Conservation (phyloP, 2,888 invertebrate genomes). For the Lasioglossum figueresi region DNA sequence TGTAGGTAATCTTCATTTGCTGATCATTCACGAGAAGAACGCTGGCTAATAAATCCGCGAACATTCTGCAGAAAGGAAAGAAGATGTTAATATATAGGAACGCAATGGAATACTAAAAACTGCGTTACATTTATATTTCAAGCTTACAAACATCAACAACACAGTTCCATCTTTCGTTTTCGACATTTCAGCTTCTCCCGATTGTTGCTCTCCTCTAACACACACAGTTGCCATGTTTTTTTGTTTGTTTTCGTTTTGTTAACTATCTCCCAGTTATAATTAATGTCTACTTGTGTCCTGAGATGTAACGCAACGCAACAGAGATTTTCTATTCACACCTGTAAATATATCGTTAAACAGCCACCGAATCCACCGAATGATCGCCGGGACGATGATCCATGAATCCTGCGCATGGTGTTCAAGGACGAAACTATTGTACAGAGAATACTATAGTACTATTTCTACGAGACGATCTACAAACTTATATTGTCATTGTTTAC, state of each 20-base stretch:
- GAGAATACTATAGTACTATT: conserved; percentile 5
- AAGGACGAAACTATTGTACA: conserved; percentile 15
- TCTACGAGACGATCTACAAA: conserved; percentile 33
- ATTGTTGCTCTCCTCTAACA: conserved; percentile 48
- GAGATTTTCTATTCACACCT: conserved; percentile 17
- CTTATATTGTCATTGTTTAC: conserved; percentile 35
- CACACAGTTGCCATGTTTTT: conserved; percentile 55
- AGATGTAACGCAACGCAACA: conserved; percentile 46
- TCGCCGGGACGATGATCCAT: conserved; percentile 24
- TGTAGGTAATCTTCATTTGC: neutral
- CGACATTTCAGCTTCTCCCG: conserved; percentile 38
- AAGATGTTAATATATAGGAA: conserved; percentile 8
- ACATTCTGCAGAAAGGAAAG: neutral
- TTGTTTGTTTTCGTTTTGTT: neutral
- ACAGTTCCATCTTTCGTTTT: conserved; percentile 70
- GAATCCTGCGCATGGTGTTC: neutral
- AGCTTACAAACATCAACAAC: conserved; percentile 83
- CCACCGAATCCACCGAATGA: neutral
- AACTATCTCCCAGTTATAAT: conserved; percentile 52
- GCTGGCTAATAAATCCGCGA: neutral
- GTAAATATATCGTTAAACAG: conserved; percentile 29
- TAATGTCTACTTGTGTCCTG: conserved; percentile 68
- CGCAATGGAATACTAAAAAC: conserved; percentile 74
- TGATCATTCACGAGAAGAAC: neutral
- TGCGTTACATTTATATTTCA: conserved; percentile 83